Base-by-base conservation (phyloP, 2,888 invertebrate genomes). In the Lasius platythorax region DNA sequence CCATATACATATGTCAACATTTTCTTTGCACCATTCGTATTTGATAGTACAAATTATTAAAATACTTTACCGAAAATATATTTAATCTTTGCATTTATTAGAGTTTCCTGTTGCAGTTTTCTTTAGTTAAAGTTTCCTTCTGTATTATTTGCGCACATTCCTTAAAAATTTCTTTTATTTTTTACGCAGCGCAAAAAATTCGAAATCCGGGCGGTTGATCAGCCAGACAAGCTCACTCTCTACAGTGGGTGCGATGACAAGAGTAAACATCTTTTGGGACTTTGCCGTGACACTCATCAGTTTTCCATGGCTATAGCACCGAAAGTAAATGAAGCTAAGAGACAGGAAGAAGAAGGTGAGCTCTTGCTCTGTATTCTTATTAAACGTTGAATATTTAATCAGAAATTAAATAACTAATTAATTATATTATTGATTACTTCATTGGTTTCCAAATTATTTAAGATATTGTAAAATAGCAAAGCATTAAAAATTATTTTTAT, bases 201-300 rank as follows among this genome's bases (percentile, higher is more conserved):
- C 95, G 99, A 99, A 95, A 98, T 99, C 92, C 97, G 98, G 87
- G 98, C 98, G 12, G 97, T 98, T 83, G 98, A 98, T 93, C 96
- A 96, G 91, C 95, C 96, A 81, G 97, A 97, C 91, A 98, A 98
- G 94, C 97, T 98, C 89, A 98, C 98, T 0, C 96, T 99, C 88
- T 99, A 98, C 95, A 98, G 99, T 3, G 97, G 97, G 79, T 98
- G 97, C 94, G 99, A 99, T 95, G 98, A 98, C 94, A 99, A 99
- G 95, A 98, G 99, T 94, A 98, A 99, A 95, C 97, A 98, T 95
- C 96, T 99, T 86, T 96, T 99, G 91, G 97, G 97, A 53, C 96
- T 99, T 68, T 99, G 98, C 95, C 97, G 98, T 94, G 98, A 98
- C 92, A 99, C 99, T 37, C 99, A 99, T 95, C 98, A 99, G 95